These are phyloP conservation scores for Channa maculata DNA, from an alignment of 2,113 vertebrate species.

Conservation along the genomic window DNA sequence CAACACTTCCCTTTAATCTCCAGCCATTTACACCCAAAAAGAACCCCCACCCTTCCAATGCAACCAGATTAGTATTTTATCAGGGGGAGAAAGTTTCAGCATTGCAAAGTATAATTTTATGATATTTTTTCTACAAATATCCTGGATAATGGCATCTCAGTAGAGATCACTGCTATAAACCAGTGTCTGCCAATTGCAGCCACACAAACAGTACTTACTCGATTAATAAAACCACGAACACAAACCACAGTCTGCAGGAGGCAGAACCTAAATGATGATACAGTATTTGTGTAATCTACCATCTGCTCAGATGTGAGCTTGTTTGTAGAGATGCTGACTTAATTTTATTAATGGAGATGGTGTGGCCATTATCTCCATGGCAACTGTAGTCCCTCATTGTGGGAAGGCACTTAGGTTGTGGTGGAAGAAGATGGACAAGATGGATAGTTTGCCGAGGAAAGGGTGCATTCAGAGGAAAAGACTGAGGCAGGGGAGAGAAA, in stretches of 20 bases:
- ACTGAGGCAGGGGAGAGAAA: neutral
- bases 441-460: constrained; percentile 21
- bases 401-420: constrained; percentile 25
- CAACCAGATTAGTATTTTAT: neutral
- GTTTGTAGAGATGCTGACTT: constrained; percentile 49
- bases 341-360: constrained; percentile 63
- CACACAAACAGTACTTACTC: neutral
- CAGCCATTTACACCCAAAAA: constrained; percentile 7
- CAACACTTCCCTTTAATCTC: constrained; percentile 8
- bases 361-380: constrained; percentile 68
- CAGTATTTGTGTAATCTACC: constrained; percentile 54
- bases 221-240: constrained; percentile 13
- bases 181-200: neutral
- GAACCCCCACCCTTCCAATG: constrained; percentile 8
- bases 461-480: neutral
- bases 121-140: neutral
- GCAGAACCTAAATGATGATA: constrained; percentile 30
- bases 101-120: neutral
- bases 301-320: constrained; percentile 58
- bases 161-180: constrained; percentile 7
- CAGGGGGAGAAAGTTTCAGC: neutral
- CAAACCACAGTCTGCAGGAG: constrained; percentile 16
- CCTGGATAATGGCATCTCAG: neutral
- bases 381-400: constrained; percentile 61
- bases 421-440: constrained; percentile 56